These are phyloP conservation scores for Tachina fera DNA, from an alignment of 2,888 invertebrate species.

Conservation along the genomic window DNA sequence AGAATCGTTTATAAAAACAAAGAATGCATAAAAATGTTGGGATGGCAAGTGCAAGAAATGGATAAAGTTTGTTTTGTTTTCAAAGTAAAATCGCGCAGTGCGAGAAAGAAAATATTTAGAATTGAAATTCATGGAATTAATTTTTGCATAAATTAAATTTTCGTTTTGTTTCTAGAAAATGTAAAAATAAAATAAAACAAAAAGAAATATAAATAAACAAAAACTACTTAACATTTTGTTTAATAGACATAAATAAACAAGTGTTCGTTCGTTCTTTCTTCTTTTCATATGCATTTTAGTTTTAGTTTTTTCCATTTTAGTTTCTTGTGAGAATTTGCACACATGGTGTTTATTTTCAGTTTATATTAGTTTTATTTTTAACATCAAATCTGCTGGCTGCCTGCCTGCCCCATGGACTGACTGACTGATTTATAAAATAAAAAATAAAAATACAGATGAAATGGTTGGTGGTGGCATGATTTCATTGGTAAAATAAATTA, in stretches of 20 bases:
- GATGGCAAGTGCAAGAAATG: conserved; percentile 28
- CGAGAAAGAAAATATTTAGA: conserved; percentile 13
- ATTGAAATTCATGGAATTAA: conserved; percentile 48
- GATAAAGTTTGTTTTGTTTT: conserved; percentile 62
- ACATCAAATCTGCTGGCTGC: conserved; percentile 41
- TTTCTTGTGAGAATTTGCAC: conserved; percentile 43
- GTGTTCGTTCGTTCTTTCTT: conserved; percentile 42
- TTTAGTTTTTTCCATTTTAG: conserved; percentile 21
- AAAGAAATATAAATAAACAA: not conserved
- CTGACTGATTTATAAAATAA: not conserved
- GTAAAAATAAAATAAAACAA: conserved; percentile 17
- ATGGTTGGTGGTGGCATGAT: conserved; percentile 42
- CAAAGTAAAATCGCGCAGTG: conserved; percentile 36
- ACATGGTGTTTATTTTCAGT: conserved; percentile 44
- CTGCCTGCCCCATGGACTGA: conserved; percentile 54
- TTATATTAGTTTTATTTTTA: conserved; percentile 46
- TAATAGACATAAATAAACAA: conserved; percentile 44
- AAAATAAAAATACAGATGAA: not conserved
- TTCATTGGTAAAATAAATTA: conserved; percentile 31
- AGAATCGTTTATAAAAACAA: conserved; percentile 42
- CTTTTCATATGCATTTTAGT: conserved; percentile 36
- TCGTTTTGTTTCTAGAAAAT: conserved; percentile 5
- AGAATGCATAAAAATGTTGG: conserved; percentile 26
- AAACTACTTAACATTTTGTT: not conserved
- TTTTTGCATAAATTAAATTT: conserved; percentile 33